Evolutionary conservation across 2,888 invertebrate species (phyloP).

Genomic region (Nymphalis urticae): DNA sequence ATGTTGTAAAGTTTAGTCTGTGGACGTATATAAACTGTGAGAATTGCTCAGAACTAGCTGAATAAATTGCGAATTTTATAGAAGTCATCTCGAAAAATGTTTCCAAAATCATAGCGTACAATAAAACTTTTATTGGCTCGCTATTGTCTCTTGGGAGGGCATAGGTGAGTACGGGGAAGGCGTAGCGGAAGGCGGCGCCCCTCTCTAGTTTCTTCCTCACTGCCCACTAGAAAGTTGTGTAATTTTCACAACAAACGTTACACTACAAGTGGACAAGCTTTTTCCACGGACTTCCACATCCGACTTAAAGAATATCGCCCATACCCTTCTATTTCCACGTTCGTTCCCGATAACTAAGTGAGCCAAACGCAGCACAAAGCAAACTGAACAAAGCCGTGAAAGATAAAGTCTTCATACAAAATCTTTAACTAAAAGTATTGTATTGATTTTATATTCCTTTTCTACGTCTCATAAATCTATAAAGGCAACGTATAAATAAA

Average conservation of each 20-base stretch:
- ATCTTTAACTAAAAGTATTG: slow-evolving; percentile 13
- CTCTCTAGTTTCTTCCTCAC: slow-evolving; percentile 39
- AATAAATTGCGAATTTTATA: slow-evolving; percentile 73
- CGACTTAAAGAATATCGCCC: slow-evolving; percentile 19
- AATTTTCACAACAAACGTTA: slow-evolving; percentile 64
- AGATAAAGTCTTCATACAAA: slow-evolving; percentile 14
- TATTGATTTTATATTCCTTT: slow-evolving; percentile 7
- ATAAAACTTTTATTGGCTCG: slow-evolving; percentile 76
- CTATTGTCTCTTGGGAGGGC: slow-evolving; percentile 62
- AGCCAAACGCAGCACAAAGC: slow-evolving; percentile 11
- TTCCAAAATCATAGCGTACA: slow-evolving; percentile 72
- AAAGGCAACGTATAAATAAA: slow-evolving; percentile 53
- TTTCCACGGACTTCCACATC: slow-evolving; percentile 38
- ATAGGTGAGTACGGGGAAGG: slow-evolving; percentile 46
- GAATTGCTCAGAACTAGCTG: slow-evolving; percentile 55
- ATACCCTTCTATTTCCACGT: slow-evolving; percentile 21
- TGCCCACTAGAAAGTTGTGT: slow-evolving; percentile 53
- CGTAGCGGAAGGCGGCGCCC: slow-evolving; percentile 43
- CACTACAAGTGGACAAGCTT: slow-evolving; percentile 50
- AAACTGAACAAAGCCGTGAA: slow-evolving; percentile 12
- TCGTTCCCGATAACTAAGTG: slow-evolving; percentile 16
- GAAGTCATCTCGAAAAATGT: slow-evolving; percentile 72
- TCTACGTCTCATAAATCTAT: not conserved
- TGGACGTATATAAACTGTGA: slow-evolving; percentile 56
- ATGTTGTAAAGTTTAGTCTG: slow-evolving; percentile 41